Evolutionary conservation across 2,797 vertebrate genomes (phyloP), one percentile per base, ranked within the genome.

Genomic region (Linurgus olivaceus): DNA sequence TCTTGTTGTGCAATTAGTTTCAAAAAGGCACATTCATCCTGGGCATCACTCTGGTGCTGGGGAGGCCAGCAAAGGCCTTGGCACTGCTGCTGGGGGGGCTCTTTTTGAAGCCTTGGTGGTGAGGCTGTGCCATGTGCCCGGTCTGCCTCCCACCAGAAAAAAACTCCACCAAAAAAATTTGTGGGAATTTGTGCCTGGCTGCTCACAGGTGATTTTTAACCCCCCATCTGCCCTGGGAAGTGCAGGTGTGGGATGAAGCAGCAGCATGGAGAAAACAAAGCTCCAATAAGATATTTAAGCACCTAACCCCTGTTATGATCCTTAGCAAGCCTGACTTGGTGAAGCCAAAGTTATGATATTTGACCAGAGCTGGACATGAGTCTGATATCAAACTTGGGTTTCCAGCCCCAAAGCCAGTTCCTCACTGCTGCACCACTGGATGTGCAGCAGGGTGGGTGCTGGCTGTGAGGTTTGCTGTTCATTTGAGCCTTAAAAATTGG

Each of bases 1-100:
- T 92, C 88, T 94, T 94, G 76, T 90, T 79, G 35, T 28, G 11
- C 88, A 88, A 4, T 90, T 88, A 84, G 84, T 87, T 96, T 88
- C 82, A n/a, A 78, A 96, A 87, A 55, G 40, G 79, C 52, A 68
- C 70, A 11, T 86, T 78, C 54, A 29, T 18, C 6, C 9, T 0
- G 8, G 40, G 11, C 65, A 42, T 58, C 66, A 45, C 2, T 75
- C 81, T 81, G 89, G 58, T 16, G 74, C 63, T 54, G 78, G 5
- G 2, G 58, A 86, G 63, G 62, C 16, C 66, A n/a, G 42, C 51
- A 66, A 66, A 77, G 87, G 66, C 77, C 79, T 88, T 31, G 70
- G 73, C 19, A 8, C 7, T 2, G 20, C 45, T 72, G 38, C 52
- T 58, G 31, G 15, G 25, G 25, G 59, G 29, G 21, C 15, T 67